Conservation (phyloP, 2,113 vertebrate species). For the Hydrolagus affinis region DNA sequence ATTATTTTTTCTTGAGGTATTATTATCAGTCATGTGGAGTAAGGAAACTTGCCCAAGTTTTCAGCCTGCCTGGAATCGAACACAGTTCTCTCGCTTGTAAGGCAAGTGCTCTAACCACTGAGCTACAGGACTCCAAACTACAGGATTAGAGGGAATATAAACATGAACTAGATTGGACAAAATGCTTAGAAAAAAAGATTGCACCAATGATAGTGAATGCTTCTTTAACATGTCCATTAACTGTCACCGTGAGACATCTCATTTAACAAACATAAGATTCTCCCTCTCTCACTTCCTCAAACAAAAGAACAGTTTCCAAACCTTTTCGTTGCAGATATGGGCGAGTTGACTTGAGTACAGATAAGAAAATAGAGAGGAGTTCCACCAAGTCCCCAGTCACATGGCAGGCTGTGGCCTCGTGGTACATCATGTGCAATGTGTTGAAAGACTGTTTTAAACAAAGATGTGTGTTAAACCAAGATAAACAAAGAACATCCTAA, state of each 20-base stretch:
- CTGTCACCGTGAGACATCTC: neutral
- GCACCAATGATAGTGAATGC: neutral
- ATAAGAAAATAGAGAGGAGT: constrained; percentile 95
- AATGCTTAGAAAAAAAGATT: neutral
- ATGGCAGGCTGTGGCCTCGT: constrained; percentile 95
- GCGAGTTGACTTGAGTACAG: constrained; percentile 85
- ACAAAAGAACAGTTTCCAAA: constrained; percentile 39
- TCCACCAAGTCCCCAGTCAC: constrained; percentile 96
- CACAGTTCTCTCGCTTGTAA: too few relatives aligned
- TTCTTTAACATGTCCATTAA: neutral
- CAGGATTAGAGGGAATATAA: neutral
- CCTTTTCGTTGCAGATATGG: constrained; percentile 97
- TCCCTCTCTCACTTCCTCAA: neutral
- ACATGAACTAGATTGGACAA: neutral
- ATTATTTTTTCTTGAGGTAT: too few relatives aligned
- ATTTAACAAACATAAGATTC: too few relatives aligned
- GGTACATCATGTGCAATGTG: constrained; percentile 99
- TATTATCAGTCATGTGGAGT: too few relatives aligned
- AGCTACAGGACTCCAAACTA: too few relatives aligned
- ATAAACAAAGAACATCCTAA: too few relatives aligned
- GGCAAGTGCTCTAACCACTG: too few relatives aligned
- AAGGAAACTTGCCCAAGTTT: too few relatives aligned
- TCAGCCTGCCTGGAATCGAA: too few relatives aligned
- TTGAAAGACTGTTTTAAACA: constrained; percentile 77
- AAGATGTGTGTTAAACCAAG: too few relatives aligned